phyloP scores from a whole-genome alignment of 2,888 invertebrate species.

The Philopedon plagiatum region DNA sequence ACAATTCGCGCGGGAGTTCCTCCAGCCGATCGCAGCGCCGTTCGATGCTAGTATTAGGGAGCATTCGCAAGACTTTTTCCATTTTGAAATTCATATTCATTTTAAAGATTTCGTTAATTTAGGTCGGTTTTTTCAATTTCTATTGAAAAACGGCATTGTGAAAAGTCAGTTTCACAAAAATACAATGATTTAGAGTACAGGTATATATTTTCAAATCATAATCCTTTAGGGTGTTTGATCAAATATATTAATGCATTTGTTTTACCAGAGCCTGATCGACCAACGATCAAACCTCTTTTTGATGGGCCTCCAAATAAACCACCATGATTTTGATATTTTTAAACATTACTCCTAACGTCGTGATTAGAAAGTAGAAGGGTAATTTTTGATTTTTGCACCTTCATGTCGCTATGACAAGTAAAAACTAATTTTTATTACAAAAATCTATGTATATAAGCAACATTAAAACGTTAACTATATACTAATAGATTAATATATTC shows the following conservation, averaged over 20 bases:
- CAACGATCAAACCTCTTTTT: not conserved
- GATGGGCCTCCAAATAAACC: not conserved
- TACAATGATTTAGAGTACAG: conserved; percentile 49
- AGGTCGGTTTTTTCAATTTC: too few relatives aligned
- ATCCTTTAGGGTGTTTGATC: conserved; percentile 13
- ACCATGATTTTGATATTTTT: conserved; percentile 6
- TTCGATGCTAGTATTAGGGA: too few relatives aligned
- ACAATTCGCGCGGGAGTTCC: too few relatives aligned
- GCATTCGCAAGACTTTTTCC: too few relatives aligned
- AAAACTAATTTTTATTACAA: not conserved
- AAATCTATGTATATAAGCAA: not conserved
- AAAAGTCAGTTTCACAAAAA: too few relatives aligned
- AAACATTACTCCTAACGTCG: not conserved
- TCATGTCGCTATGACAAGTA: not conserved
- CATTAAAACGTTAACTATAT: not conserved
- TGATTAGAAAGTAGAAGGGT: not conserved
- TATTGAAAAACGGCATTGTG: too few relatives aligned
- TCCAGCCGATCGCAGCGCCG: too few relatives aligned
- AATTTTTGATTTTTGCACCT: not conserved
- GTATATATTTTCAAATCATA: conserved; percentile 49
- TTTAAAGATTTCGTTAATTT: too few relatives aligned
- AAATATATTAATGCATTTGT: conserved; percentile 18
- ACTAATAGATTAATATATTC: not conserved
- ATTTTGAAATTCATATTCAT: too few relatives aligned
- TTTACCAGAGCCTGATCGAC: conserved; percentile 32